Base-by-base conservation (phyloP, 2,888 invertebrate genomes). In the Tipula confusa region DNA sequence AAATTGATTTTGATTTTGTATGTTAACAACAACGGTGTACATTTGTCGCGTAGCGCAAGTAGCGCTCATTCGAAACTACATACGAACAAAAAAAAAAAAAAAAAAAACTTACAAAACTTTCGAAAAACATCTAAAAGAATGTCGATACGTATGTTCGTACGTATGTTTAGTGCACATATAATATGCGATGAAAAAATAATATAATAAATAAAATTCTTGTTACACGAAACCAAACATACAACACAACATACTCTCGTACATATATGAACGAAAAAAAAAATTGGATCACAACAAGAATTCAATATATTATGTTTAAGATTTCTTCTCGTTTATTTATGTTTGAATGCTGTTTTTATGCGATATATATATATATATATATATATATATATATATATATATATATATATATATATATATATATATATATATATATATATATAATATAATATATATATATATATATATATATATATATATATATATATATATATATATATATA, bases 101-200 rank as follows among this genome's bases (percentile, higher is more conserved):
- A 33, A 33, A 33, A 33, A 36, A 36, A 36, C 36, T n/a, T n/a
- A n/a, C n/a, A n/a, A n/a, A n/a, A n/a, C n/a, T n/a, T n/a, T n/a
- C n/a, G n/a, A n/a, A n/a, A n/a, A 43, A 64, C 64, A 64, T 64
- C 64, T 64, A 24, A 64, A 64, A 64, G 64, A 64, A 64, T 64
- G 64, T 64, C 24, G 64, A 64, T 64, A 64, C n/a, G n/a, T 24
- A 64, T 15, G 18, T 43, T 15, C 6, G 36, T 24, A 64, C 24
- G 9, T 64, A 64, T 64, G 64, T 64, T 64, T 24, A 11, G 24
- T 64, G n/a, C n/a, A n/a, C n/a, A n/a, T n/a, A n/a, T n/a, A n/a
- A 64, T 64, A 64, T n/a, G n/a, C n/a, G n/a, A n/a, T 64, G 64
- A 64, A 64, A 64, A 33, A 64, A 64, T 64, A 64, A 64, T 64